Evolutionary conservation across 2,888 invertebrate genomes (phyloP).

Genomic region (Eupithecia abbreviata): DNA sequence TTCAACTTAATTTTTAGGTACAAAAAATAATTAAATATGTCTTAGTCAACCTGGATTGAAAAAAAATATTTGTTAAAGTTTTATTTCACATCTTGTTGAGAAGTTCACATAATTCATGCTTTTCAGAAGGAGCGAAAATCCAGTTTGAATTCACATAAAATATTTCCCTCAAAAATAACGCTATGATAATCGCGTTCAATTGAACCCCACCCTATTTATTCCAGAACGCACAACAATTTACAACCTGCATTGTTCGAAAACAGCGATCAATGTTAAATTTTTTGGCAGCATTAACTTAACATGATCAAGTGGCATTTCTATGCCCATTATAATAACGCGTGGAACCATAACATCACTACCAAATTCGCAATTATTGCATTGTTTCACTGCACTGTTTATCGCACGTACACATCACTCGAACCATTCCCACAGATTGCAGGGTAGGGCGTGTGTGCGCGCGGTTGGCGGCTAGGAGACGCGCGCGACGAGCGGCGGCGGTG

Average conservation of each 20-base stretch:
- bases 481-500: slow-evolving; percentile 55
- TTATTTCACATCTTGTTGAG: neutral
- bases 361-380: slow-evolving; percentile 31
- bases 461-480: slow-evolving; percentile 75
- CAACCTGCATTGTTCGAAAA: neutral
- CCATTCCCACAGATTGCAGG: slow-evolving; percentile 79
- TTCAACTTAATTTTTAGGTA: neutral
- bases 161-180: neutral
- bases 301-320: neutral
- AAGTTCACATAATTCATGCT: neutral
- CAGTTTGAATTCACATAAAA: neutral
- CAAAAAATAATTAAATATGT: neutral
- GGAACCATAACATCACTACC: slow-evolving; percentile 18
- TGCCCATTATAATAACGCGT: slow-evolving; percentile 12
- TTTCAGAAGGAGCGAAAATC: neutral
- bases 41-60: neutral
- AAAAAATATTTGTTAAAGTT: neutral
- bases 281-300: neutral
- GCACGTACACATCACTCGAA: slow-evolving; percentile 67
- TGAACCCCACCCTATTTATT: neutral
- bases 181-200: neutral
- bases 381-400: slow-evolving; percentile 36
- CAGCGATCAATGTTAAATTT: neutral
- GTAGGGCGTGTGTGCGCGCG: slow-evolving; percentile 61
- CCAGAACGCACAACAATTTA: neutral